A percentile compares a stretch with the other conserved stretches of the same genome.
phyloP scores from a whole-genome alignment of 2,888 invertebrate genomes.

The Ceraclea dissimilis region DNA sequence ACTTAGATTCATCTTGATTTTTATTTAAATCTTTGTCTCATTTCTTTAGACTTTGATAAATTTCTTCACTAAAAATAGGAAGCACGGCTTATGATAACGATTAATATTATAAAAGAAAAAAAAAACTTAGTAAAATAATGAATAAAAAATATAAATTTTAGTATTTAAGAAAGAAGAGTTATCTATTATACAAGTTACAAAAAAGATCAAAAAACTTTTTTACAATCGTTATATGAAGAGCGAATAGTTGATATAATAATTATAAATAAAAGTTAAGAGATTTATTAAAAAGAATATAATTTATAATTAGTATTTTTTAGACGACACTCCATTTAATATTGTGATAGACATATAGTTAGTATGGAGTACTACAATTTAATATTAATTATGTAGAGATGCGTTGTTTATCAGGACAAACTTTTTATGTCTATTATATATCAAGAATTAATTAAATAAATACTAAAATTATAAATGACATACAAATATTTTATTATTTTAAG shows the following conservation, averaged over 20 bases:
- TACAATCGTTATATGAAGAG: conserved; percentile 1
- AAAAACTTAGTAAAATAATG: not conserved
- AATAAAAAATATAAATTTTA: conserved; percentile 7
- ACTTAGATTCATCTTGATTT: not conserved
- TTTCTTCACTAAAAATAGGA: not conserved
- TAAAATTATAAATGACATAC: not conserved
- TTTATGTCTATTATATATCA: conserved; percentile 7
- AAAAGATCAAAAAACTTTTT: not conserved
- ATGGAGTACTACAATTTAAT: conserved; percentile 4
- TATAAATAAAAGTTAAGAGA: not conserved
- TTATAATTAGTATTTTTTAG: conserved; percentile 1
- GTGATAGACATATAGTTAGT: conserved; percentile 7
- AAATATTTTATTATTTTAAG: no score
- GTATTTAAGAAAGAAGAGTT: not conserved
- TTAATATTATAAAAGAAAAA: not conserved
- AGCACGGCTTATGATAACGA: conserved; percentile 18
- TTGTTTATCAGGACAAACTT: not conserved
- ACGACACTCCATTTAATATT: conserved; percentile 9
- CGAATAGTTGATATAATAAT: conserved; percentile 3
- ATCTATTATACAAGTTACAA: conserved; percentile 4
- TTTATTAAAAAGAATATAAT: not conserved
- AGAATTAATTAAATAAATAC: not conserved
- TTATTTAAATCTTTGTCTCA: not conserved
- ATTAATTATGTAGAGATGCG: conserved; percentile 1
- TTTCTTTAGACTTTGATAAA: not conserved